A percentile compares a stretch with the other conserved stretches of the same genome.
Evolutionary conservation across 2,888 invertebrate genomes (phyloP).

Genomic region (Gryllus longicercus): DNA sequence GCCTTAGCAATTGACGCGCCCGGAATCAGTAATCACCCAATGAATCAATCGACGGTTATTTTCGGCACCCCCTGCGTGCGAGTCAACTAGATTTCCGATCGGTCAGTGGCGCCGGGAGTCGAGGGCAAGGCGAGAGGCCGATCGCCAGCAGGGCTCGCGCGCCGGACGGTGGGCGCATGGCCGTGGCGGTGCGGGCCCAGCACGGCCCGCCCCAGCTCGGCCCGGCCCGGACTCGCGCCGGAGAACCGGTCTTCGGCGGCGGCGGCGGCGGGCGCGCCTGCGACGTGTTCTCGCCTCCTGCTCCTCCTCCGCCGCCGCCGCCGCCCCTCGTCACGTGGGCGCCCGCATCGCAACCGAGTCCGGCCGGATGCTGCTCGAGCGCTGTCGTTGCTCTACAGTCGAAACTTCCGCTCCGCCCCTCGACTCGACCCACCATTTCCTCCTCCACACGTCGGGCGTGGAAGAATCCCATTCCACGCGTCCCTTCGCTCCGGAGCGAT

Average conservation of each 20-base stretch:
- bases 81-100: too few species aligned
- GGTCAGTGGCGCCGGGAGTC: background rate
- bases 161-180: background rate
- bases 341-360: slow-evolving; percentile 1
- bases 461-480: too few species aligned
- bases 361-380: background rate
- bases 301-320: background rate
- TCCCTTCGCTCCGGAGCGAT: too few species aligned
- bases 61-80: too few species aligned
- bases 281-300: background rate
- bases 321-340: background rate
- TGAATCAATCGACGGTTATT: too few species aligned
- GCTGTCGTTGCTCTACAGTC: background rate
- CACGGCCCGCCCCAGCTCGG: background rate
- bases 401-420: too few species aligned
- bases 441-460: too few species aligned
- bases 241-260: background rate
- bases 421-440: too few species aligned
- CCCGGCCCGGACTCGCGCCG: background rate
- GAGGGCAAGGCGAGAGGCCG: background rate
- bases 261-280: slow-evolving; percentile 1
- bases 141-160: background rate
- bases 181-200: background rate
- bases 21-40: too few species aligned
- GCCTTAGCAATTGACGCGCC: too few species aligned